A percentile compares a stretch with the other conserved stretches of the same genome.
These are phyloP conservation scores for zebrafish (Danio rerio) DNA, from an alignment of 2,113 vertebrate genomes.

Conservation along the genomic window DNA sequence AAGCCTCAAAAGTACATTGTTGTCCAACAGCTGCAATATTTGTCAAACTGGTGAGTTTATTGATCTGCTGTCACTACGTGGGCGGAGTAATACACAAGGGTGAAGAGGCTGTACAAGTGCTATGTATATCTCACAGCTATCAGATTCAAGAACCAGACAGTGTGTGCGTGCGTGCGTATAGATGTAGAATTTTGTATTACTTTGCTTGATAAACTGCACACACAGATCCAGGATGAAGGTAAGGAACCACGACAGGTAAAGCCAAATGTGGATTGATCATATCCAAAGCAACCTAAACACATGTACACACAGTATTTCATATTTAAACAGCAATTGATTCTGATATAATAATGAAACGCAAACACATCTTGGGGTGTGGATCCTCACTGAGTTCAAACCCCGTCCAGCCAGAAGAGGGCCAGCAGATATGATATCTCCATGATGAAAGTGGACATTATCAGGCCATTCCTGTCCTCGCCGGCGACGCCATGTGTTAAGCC, in stretches of 20 bases:
- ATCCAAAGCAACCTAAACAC: constrained; percentile 84
- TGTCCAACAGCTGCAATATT: no score
- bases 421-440: constrained; percentile 78
- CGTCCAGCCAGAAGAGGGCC: constrained; percentile 73
- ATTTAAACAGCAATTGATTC: constrained; percentile 9
- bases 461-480: constrained; percentile 83
- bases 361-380: not conserved
- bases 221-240: constrained; percentile 84
- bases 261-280: constrained; percentile 84
- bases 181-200: constrained; percentile 78
- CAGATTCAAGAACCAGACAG: no score
- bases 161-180: no score
- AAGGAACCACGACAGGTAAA: constrained; percentile 75
- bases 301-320: not conserved
- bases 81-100: no score
- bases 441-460: constrained; percentile 85
- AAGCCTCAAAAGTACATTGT: no score
- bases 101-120: no score
- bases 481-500: constrained; percentile 82
- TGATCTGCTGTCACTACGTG: no score
- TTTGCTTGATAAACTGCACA: constrained; percentile 89
- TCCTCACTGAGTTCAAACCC: constrained; percentile 83
- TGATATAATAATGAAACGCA: constrained; percentile 32
- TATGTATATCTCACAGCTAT: no score
- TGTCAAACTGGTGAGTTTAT: no score